These are phyloP conservation scores for Nixonia krombeini DNA, from an alignment of 1,140 invertebrate genomes.

Conservation along the genomic window DNA sequence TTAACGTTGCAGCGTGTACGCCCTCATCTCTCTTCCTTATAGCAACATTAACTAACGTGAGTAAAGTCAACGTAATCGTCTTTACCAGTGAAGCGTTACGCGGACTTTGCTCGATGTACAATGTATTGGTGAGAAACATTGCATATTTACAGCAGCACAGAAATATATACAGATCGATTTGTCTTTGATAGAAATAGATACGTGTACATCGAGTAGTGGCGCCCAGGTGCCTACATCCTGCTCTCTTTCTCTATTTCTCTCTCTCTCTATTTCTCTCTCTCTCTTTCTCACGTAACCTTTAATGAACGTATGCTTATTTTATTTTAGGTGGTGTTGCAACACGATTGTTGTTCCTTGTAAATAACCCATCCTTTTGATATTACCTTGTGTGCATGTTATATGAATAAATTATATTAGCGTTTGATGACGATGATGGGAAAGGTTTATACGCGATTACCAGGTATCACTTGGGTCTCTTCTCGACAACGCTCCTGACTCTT, in stretches of 20 bases:
- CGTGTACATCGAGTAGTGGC: conserved; percentile 36
- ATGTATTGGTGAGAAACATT: conserved; percentile 22
- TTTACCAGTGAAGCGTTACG: conserved; percentile 27
- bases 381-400: conserved; percentile 33
- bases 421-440: conserved; percentile 65
- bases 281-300: conserved; percentile 28
- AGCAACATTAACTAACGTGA: conserved; percentile 37
- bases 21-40: conserved; percentile 34
- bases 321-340: conserved; percentile 54
- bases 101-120: conserved; percentile 32
- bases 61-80: conserved; percentile 34
- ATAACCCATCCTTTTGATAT: conserved; percentile 22
- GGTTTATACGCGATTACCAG: conserved; percentile 70
- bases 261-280: too few relatives aligned
- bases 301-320: conserved; percentile 48
- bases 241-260: too few relatives aligned
- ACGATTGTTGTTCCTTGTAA: conserved; percentile 46
- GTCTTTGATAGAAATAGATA: conserved; percentile 29
- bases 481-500: conserved; percentile 61
- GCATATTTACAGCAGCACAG: conserved; percentile 9
- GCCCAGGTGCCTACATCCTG: conserved; percentile 4
- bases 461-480: conserved; percentile 68
- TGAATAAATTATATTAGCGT: conserved; percentile 15
- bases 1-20: conserved; percentile 34
- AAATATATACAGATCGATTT: conserved; percentile 27